Percentiles rank a stretch among this genome's conserved stretches.
Evolutionary conservation across 2,113 vertebrate species (phyloP).

Genomic region (Tympanuchus pallidicinctus): DNA sequence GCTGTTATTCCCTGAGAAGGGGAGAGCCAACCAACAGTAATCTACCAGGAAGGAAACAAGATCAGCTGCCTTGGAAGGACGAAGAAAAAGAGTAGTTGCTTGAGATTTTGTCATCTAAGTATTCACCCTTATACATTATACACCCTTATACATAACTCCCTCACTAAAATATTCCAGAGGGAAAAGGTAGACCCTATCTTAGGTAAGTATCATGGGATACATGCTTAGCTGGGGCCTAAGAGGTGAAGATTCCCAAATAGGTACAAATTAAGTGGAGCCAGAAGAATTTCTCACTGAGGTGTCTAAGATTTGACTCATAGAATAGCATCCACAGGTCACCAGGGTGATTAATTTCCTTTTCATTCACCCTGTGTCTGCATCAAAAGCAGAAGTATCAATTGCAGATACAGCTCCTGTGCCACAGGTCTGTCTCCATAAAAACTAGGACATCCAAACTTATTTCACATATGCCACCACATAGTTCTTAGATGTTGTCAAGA

Average conservation of each 20-base stretch:
- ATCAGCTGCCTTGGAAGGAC: background rate
- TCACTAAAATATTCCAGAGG: background rate
- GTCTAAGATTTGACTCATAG: background rate
- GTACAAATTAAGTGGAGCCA: background rate
- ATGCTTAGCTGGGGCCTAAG: background rate
- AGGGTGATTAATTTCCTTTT: background rate
- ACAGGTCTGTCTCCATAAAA: background rate
- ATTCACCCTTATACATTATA: background rate
- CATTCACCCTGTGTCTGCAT: background rate
- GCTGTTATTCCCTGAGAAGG: background rate
- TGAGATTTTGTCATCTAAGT: background rate
- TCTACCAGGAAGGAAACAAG: background rate
- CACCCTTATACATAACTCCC: background rate
- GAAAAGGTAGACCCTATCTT: conserved; percentile 7
- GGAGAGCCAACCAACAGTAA: background rate
- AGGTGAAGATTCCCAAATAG: background rate
- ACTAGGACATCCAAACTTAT: background rate
- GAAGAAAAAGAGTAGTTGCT: background rate
- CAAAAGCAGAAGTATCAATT: background rate
- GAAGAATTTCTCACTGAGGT: background rate
- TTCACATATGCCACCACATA: background rate
- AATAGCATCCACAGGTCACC: background rate
- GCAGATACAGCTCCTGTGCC: background rate
- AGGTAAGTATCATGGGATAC: background rate
- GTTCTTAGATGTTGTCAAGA: background rate